Conservation (phyloP, 2,113 vertebrate species). For the Takifugu flavidus region DNA sequence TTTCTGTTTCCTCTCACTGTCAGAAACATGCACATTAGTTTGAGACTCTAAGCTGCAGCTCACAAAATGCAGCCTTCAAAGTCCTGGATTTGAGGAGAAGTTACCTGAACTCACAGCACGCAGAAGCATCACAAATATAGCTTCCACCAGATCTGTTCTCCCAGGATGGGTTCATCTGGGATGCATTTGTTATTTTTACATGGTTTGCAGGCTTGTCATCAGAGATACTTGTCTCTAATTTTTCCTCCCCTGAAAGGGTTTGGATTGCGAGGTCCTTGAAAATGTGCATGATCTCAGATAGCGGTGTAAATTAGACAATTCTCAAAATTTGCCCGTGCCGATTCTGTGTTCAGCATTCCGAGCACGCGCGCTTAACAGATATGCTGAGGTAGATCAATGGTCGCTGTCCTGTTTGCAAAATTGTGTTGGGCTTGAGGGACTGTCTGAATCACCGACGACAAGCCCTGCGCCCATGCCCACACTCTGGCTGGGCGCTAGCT, state of each 20-base stretch:
- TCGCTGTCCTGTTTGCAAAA: slow-evolving; percentile 54
- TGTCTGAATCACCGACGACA: slow-evolving; percentile 61
- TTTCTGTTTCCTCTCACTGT: no score
- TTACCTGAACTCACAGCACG: slow-evolving; percentile 23
- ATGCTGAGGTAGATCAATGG: slow-evolving; percentile 51
- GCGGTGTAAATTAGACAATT: slow-evolving; percentile 31
- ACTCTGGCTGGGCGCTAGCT: slow-evolving; percentile 29
- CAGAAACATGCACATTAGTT: no score
- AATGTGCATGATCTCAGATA: slow-evolving; percentile 11
- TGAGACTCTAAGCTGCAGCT: no score
- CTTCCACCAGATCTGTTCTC: neutral
- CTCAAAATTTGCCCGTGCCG: slow-evolving; percentile 2
- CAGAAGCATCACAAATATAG: slow-evolving; percentile 8
- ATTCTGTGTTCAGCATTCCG: slow-evolving; percentile 46
- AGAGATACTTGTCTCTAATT: slow-evolving; percentile 23
- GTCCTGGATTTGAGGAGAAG: no score
- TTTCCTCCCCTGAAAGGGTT: neutral
- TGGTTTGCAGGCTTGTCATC: slow-evolving; percentile 4
- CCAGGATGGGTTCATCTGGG: slow-evolving; percentile 7
- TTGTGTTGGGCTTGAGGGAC: slow-evolving; percentile 63
- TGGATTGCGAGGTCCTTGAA: slow-evolving; percentile 19
- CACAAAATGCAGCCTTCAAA: no score
- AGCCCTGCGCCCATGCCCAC: slow-evolving; percentile 35
- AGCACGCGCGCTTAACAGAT: slow-evolving; percentile 37
- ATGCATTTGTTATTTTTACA: slow-evolving; percentile 22